A percentile compares a stretch with the other conserved stretches of the same genome.
These are phyloP conservation scores for Pollenia amentaria DNA, from an alignment of 2,888 invertebrate genomes.

Conservation along the genomic window DNA sequence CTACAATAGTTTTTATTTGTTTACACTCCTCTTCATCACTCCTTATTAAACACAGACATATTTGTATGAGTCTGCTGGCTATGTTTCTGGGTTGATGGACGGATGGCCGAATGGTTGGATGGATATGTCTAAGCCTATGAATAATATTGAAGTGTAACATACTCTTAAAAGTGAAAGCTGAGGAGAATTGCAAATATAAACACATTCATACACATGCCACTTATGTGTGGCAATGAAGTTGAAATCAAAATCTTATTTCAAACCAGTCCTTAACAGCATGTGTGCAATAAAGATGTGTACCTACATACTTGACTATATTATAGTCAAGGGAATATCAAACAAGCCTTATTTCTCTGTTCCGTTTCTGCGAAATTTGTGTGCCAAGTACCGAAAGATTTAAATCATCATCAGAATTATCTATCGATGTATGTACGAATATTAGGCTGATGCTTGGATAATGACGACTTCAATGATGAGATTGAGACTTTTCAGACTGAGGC, in stretches of 20 bases:
- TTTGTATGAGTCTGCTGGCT: conserved; percentile 27
- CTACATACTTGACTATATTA: conserved; percentile 42
- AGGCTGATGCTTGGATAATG: conserved; percentile 8
- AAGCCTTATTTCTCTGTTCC: neutral
- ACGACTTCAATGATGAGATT: conserved; percentile 49
- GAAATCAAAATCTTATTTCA: conserved; percentile 58
- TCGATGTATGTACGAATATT: neutral
- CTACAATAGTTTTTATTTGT: conserved; percentile 50
- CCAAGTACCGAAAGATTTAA: conserved; percentile 49
- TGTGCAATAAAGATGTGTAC: neutral
- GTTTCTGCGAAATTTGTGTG: conserved; percentile 15
- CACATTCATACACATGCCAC: conserved; percentile 8
- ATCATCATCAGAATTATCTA: conserved; percentile 47
- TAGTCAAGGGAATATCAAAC: conserved; percentile 65
- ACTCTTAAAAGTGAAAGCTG: conserved; percentile 71
- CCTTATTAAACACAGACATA: conserved; percentile 30
- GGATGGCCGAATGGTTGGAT: neutral
- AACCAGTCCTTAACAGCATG: conserved; percentile 14
- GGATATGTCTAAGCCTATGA: neutral
- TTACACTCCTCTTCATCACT: neutral
- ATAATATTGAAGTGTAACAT: conserved; percentile 62
- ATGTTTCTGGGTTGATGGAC: neutral
- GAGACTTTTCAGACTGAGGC: conserved; percentile 23
- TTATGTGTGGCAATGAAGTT: conserved; percentile 58
- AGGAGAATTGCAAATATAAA: conserved; percentile 55